Conservation (phyloP, 2,797 vertebrate species). For the Phoebastria nigripes region DNA sequence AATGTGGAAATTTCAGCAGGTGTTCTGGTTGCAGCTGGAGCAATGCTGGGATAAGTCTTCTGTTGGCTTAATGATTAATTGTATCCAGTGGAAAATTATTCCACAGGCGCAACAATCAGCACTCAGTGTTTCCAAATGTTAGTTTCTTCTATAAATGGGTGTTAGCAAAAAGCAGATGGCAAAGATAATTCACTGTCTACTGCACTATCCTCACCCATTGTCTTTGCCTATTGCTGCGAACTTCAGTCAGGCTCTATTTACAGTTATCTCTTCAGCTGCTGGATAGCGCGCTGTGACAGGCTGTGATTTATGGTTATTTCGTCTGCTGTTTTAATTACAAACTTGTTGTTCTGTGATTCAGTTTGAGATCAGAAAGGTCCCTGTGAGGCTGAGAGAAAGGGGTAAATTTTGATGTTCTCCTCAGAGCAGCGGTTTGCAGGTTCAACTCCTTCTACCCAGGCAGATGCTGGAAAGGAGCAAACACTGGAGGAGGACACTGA, state of each 20-base stretch:
- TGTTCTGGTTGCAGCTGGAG: not conserved
- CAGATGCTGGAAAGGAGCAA: not conserved
- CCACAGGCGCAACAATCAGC: conserved; percentile 30
- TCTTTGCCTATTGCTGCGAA: not conserved
- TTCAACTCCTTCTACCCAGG: not conserved
- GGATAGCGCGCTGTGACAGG: not conserved
- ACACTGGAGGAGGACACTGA: accelerated
- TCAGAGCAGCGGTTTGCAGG: not conserved
- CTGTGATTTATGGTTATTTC: not conserved
- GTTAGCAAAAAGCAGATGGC: conserved; percentile 62
- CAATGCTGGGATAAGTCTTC: not conserved
- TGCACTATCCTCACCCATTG: not conserved
- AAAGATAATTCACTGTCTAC: conserved; percentile 50
- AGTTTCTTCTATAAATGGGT: conserved; percentile 50
- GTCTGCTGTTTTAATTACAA: not conserved
- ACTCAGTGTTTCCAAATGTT: conserved; percentile 54
- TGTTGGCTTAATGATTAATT: conserved; percentile 44
- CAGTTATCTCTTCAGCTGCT: not conserved
- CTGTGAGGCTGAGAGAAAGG: not conserved
- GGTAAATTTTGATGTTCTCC: not conserved
- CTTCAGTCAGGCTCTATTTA: not conserved
- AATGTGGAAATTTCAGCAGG: not conserved
- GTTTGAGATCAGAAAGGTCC: not conserved
- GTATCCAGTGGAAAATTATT: conserved; percentile 12
- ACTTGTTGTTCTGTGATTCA: not conserved